These are phyloP conservation scores for Spodoptera littoralis DNA, from an alignment of 2,888 invertebrate genomes.

Conservation along the genomic window DNA sequence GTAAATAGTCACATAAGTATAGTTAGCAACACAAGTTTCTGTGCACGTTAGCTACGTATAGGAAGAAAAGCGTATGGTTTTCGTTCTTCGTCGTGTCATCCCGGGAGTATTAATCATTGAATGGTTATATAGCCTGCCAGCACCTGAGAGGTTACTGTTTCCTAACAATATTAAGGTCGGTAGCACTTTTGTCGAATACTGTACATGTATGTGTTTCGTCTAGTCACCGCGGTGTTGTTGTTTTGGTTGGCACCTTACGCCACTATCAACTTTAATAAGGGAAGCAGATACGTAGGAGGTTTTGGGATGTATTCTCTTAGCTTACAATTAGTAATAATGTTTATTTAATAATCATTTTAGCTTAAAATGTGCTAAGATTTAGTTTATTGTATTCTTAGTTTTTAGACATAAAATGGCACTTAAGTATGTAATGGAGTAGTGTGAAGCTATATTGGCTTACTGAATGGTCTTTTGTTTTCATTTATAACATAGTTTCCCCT, in stretches of 20 bases:
- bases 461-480: no score
- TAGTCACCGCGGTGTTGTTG: slow-evolving; percentile 65
- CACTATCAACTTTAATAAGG: slow-evolving; percentile 47
- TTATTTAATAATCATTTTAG: no score
- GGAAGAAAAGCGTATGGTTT: slow-evolving; percentile 66
- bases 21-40: slow-evolving; percentile 37
- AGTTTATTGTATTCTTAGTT: no score
- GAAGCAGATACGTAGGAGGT: slow-evolving; percentile 7
- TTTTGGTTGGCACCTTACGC: slow-evolving; percentile 42
- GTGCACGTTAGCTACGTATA: slow-evolving; percentile 28
- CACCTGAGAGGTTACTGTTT: slow-evolving; percentile 81
- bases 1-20: slow-evolving; percentile 25
- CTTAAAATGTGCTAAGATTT: no score
- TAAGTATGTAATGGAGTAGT: no score
- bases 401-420: no score
- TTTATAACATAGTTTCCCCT: no score
- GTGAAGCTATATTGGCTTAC: no score
- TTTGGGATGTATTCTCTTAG: not conserved
- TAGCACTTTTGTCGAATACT: slow-evolving; percentile 72
- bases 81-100: slow-evolving; percentile 78
- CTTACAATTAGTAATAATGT: no score
- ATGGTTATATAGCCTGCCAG: slow-evolving; percentile 74
- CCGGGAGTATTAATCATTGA: slow-evolving; percentile 81
- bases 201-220: slow-evolving; percentile 59
- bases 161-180: slow-evolving; percentile 74